Conservation (phyloP, 37 sponge, comb jelly and placozoan species). For the Axinella damicornis region DNA sequence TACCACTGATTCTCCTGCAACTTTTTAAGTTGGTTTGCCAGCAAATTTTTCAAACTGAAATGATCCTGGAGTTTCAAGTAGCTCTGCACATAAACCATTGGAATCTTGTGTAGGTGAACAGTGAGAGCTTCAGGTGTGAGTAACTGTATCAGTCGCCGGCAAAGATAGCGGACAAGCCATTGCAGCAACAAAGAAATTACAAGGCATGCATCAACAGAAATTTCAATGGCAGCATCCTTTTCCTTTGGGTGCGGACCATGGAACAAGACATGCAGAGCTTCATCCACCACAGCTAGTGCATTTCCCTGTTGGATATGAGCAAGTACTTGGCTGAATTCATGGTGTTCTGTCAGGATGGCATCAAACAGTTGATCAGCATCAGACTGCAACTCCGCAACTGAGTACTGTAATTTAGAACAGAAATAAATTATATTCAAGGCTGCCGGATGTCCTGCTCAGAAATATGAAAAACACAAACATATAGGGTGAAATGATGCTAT, state of each 20-base stretch:
- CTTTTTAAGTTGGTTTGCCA: not conserved
- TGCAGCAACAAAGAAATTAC: slow-evolving; percentile 20
- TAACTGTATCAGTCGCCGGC: slow-evolving; percentile 55
- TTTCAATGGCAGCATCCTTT: no score
- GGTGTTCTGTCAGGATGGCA: not conserved
- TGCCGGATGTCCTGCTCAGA: no score
- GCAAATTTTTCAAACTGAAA: slow-evolving; percentile 62
- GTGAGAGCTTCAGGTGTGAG: slow-evolving; percentile 56
- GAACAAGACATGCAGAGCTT: no score
- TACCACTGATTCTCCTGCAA: no score
- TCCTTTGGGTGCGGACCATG: no score
- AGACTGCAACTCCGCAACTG: not conserved
- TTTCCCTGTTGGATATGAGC: not conserved
- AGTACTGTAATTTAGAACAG: not conserved
- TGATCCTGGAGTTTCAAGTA: slow-evolving; percentile 75
- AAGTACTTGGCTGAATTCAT: not conserved
- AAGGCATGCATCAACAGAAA: not conserved
- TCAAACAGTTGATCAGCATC: slow-evolving; percentile 20
- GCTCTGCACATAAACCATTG: slow-evolving; percentile 17
- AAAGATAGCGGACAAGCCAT: slow-evolving; percentile 44
- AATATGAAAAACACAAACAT: not conserved
- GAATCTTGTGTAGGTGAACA: slow-evolving; percentile 24
- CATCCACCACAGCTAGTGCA: no score
- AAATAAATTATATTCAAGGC: no score
- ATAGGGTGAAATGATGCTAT: no score